phyloP scores from a whole-genome alignment of 2,113 vertebrate species.

The Thunnus thynnus region DNA sequence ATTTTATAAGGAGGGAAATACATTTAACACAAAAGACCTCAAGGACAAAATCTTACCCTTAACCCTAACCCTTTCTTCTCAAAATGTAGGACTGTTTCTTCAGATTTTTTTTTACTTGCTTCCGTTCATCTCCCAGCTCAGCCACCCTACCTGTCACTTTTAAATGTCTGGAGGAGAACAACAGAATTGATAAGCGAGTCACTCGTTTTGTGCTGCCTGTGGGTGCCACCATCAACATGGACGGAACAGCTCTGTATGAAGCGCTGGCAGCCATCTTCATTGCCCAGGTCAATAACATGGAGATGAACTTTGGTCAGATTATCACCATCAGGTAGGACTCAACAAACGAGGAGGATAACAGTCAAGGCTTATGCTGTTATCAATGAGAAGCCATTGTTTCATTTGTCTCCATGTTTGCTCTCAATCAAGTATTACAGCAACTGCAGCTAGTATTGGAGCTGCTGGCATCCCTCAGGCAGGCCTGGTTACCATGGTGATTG shows the following conservation, averaged over 20 bases:
- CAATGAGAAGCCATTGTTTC: not conserved
- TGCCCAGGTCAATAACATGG: conserved; percentile 97
- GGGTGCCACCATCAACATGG: conserved; percentile 98
- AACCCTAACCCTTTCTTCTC: too few relatives aligned
- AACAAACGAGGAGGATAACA: not conserved
- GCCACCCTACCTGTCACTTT: conserved; percentile 97
- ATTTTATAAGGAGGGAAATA: too few relatives aligned
- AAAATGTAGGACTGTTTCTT: too few relatives aligned
- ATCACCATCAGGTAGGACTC: conserved; percentile 94
- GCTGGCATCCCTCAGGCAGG: conserved; percentile 98
- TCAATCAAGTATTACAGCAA: conserved; percentile 92
- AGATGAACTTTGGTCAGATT: conserved; percentile 98
- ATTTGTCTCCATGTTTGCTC: conserved; percentile 13
- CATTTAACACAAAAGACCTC: too few relatives aligned
- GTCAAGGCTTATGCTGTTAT: not conserved
- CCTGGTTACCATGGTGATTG: conserved; percentile 98
- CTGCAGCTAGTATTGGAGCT: conserved; percentile 96
- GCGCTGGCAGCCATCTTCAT: conserved; percentile 98
- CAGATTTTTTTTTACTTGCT: not conserved
- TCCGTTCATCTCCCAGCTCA: conserved; percentile 84
- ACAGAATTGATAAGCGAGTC: conserved; percentile 93
- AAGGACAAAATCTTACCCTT: too few relatives aligned
- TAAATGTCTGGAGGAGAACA: conserved; percentile 97
- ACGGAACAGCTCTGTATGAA: conserved; percentile 96
- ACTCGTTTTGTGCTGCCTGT: conserved; percentile 96